Evolutionary conservation across 2,888 invertebrate species (phyloP).

Genomic region (Epinotia ramella): DNA sequence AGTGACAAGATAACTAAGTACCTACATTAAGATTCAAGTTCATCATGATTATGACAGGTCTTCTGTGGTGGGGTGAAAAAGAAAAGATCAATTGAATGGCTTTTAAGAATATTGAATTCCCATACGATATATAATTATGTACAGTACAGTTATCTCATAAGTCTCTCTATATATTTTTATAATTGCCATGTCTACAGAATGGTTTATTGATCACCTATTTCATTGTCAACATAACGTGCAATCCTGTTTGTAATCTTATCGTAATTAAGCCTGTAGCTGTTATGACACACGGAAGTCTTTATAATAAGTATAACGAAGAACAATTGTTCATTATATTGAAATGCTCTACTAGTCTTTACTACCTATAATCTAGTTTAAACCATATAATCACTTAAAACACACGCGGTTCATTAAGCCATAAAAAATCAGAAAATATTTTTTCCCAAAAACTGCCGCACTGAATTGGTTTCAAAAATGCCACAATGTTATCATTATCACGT

Average conservation of each 20-base stretch:
- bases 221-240: neutral
- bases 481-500: slow-evolving; percentile 4
- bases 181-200: neutral
- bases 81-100: too few relatives aligned
- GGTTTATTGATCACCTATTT: neutral
- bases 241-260: neutral
- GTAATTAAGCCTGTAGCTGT: slow-evolving; percentile 6
- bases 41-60: too few relatives aligned
- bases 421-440: neutral
- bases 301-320: neutral
- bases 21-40: too few relatives aligned
- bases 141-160: neutral
- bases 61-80: too few relatives aligned
- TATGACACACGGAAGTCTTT: slow-evolving; percentile 22
- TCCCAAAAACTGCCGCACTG: neutral
- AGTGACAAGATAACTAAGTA: too few relatives aligned
- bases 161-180: too few relatives aligned
- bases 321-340: too few relatives aligned
- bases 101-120: too few relatives aligned
- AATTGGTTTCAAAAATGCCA: neutral
- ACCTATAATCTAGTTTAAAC: too few relatives aligned
- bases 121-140: neutral
- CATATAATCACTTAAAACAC: too few relatives aligned
- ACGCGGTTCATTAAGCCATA: too few relatives aligned
- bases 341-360: too few relatives aligned